Base-by-base conservation (phyloP, 2,113 vertebrate species). In the Apus apus region DNA sequence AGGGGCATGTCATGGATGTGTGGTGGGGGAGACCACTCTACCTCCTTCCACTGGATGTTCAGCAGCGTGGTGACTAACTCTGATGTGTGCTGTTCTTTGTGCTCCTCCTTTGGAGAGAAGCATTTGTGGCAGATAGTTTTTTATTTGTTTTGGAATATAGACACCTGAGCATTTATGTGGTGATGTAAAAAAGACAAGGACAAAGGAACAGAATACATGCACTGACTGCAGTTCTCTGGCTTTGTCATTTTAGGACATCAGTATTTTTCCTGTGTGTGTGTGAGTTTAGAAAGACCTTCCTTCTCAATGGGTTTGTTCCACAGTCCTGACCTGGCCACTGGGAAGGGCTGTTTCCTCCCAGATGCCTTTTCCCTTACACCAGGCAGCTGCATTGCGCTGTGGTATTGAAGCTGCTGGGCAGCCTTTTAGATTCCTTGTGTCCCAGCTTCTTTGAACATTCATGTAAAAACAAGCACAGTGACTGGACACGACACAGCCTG, bases 1-100 rank as follows among this genome's bases (percentile, higher is more conserved):
- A 32, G 48, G 29, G 13, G 5, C 32, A 4, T 5, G 4, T 7
- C 0, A 4, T 10, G 36, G 20, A 18, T 9, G 6, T 25, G 51
- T 16, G 51, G 5, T 26, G 54, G 54, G 48, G 64, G 61, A 17
- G 38, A 5, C 48, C 27, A 62, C 67, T 26, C 6, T 20, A 3
- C 16, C 21, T 80, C n/a, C 23, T 3, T 22, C 30, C 70, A 5
- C 3, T 29, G 46, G n/a, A 21, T 3, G 15, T 18, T 51, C 85
- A 75, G 81, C 53, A 48, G 8, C 3, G 66, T 32, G 43, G 21
- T 25, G n/a, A 50, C 15, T 11, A 20, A 26, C 67, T 65, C 67
- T n/a, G 74, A 15, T 5, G 7, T 1, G 0, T 17, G 20, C 25
- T 29, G 13, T 11, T 38, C 34, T 50, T 74, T 29, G 54, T 45